Conservation (phyloP, 1,140 invertebrate species). For the Littorina saxatilis region DNA sequence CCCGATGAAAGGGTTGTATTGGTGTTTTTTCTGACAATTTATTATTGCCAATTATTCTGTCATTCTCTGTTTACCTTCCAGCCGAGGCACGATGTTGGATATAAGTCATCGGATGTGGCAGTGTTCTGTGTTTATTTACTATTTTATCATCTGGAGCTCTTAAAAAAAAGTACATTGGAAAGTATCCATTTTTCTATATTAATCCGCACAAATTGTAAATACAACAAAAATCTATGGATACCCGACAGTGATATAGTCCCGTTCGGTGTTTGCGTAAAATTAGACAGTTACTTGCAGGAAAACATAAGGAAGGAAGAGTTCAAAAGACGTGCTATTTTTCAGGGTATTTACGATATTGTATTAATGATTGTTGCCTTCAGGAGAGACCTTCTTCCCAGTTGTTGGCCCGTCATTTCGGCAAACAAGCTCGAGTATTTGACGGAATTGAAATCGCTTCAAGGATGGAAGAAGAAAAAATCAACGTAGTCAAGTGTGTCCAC, state of each 20-base stretch:
- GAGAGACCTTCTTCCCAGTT: neutral
- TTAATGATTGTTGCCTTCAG: neutral
- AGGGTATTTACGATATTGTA: neutral
- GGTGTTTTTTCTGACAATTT: neutral
- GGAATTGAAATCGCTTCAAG: neutral
- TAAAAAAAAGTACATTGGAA: neutral
- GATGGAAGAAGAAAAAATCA: neutral
- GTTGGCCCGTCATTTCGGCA: neutral
- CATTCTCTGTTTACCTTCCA: neutral
- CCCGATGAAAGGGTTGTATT: neutral
- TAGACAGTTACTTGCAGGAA: neutral
- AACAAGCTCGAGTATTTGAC: neutral
- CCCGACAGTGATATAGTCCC: neutral
- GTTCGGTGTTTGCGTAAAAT: neutral
- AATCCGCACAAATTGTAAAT: neutral
- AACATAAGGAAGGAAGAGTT: neutral
- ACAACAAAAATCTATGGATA: neutral
- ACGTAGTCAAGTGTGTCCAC: no score
- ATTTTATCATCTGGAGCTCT: neutral
- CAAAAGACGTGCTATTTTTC: neutral
- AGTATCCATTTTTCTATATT: neutral
- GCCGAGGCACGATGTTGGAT: neutral
- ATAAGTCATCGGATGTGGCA: neutral
- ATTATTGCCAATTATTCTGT: neutral
- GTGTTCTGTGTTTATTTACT: neutral